Conservation (phyloP, 2,797 vertebrate species). For the Micropoecilia bifurca region DNA sequence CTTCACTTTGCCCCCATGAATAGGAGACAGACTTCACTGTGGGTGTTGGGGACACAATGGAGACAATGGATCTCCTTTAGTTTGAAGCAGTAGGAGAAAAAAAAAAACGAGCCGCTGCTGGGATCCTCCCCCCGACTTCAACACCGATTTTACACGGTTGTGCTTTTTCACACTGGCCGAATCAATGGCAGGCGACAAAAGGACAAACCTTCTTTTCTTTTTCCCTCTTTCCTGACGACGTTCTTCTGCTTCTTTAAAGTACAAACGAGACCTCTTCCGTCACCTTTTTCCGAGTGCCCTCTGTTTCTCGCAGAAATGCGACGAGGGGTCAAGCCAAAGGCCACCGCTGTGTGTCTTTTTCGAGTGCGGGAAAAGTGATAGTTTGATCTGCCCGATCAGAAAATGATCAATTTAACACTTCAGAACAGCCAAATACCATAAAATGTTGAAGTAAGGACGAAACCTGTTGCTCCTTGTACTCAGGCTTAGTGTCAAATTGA, state of each 20-base stretch:
- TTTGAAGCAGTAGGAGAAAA: conserved; percentile 45
- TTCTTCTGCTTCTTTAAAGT: conserved; percentile 73
- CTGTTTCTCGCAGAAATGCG: conserved; percentile 58
- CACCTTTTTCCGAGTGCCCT: conserved; percentile 60
- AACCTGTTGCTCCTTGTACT: background rate
- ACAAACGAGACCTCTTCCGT: conserved; percentile 80
- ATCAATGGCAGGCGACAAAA: conserved; percentile 78
- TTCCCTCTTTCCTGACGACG: conserved; percentile 49
- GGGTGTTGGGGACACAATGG: conserved; percentile 74
- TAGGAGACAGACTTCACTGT: conserved; percentile 64
- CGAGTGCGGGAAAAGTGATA: conserved; percentile 72
- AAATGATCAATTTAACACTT: conserved; percentile 40
- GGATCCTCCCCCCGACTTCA: conserved; percentile 82
- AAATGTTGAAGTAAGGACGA: background rate
- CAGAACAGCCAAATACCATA: too few species aligned
- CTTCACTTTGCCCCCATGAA: conserved; percentile 68
- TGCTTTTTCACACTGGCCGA: conserved; percentile 83
- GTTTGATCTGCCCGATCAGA: conserved; percentile 50
- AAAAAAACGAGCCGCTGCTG: conserved; percentile 70
- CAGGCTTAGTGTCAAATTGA: conserved; percentile 57
- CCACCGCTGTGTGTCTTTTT: conserved; percentile 62
- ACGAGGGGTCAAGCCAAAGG: conserved; percentile 75
- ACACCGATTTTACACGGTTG: conserved; percentile 86
- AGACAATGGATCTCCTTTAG: conserved; percentile 81
- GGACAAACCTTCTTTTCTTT: conserved; percentile 71